phyloP scores from a whole-genome alignment of 2,113 vertebrate genomes.

The Perca schrenkii region DNA sequence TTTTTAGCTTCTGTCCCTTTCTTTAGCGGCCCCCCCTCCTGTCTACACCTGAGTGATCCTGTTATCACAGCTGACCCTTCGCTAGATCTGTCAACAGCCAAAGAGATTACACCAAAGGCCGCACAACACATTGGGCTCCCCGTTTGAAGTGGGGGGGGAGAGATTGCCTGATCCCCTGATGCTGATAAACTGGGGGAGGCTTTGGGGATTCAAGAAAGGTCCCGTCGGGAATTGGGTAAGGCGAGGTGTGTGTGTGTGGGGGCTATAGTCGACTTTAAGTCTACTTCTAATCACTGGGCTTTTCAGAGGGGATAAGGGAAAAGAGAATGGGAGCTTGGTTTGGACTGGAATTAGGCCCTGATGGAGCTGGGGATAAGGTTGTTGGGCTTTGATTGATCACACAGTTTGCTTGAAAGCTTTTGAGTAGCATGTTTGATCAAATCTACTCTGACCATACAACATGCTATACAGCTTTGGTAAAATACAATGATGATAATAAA shows the following conservation, averaged over 20 bases:
- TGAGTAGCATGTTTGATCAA: conserved; percentile 50
- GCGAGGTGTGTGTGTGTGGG: conserved; percentile 10
- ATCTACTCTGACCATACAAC: conserved; percentile 23
- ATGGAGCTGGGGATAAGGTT: conserved; percentile 70
- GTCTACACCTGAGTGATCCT: conserved; percentile 73
- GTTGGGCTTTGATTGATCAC: conserved; percentile 61
- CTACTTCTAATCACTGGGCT: conserved; percentile 77
- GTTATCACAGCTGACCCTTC: conserved; percentile 80
- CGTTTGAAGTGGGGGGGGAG: conserved; percentile 50
- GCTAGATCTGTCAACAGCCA: conserved; percentile 77
- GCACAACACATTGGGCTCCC: conserved; percentile 58
- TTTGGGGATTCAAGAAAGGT: conserved; percentile 65
- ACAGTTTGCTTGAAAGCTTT: conserved; percentile 53
- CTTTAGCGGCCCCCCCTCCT: conserved; percentile 44
- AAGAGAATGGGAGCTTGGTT: conserved; percentile 64
- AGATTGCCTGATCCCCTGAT: conserved; percentile 73
- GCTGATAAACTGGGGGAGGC: conserved; percentile 76
- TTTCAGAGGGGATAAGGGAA: conserved; percentile 72
- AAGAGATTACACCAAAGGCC: conserved; percentile 79
- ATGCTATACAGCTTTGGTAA: conserved; percentile 11
- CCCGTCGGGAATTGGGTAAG: conserved; percentile 39
- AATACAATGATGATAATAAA: conserved; percentile 13
- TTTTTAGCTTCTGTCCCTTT: conserved; percentile 58
- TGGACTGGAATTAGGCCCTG: conserved; percentile 66
- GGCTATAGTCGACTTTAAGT: conserved; percentile 66